A percentile compares a stretch with the other conserved stretches of the same genome.
phyloP scores from a whole-genome alignment of 2,888 invertebrate species.

The Autographa pulchrina region DNA sequence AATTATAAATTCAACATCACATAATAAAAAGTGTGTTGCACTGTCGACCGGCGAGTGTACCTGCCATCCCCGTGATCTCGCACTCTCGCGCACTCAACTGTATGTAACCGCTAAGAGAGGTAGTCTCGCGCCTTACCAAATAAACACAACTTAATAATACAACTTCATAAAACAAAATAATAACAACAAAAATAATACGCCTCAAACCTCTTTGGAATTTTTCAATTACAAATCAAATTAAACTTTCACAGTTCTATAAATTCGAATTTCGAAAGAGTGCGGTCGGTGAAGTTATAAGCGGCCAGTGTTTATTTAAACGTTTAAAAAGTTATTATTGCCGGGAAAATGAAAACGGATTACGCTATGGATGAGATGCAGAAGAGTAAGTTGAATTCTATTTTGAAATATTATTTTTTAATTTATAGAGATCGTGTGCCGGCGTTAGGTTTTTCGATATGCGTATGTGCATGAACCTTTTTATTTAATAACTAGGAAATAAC shows the following conservation, averaged over 20 bases:
- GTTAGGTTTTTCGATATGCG: slow-evolving; percentile 15
- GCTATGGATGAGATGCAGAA: slow-evolving; percentile 88
- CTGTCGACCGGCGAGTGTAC: slow-evolving; percentile 65
- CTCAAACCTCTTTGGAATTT: slow-evolving; percentile 72
- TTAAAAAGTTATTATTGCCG: slow-evolving; percentile 74
- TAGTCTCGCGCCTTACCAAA: slow-evolving; percentile 70
- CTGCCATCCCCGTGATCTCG: slow-evolving; percentile 75
- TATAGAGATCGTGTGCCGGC: background rate
- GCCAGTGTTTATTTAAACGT: slow-evolving; percentile 58
- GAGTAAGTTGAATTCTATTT: slow-evolving; percentile 76
- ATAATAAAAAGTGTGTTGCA: slow-evolving; percentile 80
- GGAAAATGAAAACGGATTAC: slow-evolving; percentile 88
- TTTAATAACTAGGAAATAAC: too few relatives aligned
- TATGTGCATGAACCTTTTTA: too few relatives aligned
- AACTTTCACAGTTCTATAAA: slow-evolving; percentile 74
- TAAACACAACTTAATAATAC: slow-evolving; percentile 20
- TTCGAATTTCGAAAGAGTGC: slow-evolving; percentile 74
- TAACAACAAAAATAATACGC: background rate
- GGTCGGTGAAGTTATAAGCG: slow-evolving; percentile 71
- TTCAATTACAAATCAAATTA: slow-evolving; percentile 79
- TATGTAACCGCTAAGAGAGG: slow-evolving; percentile 78
- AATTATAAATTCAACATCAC: slow-evolving; percentile 63
- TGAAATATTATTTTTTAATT: background rate
- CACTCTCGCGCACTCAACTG: slow-evolving; percentile 73
- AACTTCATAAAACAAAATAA: background rate